Percentiles rank a stretch among this genome's conserved stretches.
These are phyloP conservation scores for Drosophila recens DNA, from an alignment of 2,888 invertebrate genomes.

Conservation along the genomic window DNA sequence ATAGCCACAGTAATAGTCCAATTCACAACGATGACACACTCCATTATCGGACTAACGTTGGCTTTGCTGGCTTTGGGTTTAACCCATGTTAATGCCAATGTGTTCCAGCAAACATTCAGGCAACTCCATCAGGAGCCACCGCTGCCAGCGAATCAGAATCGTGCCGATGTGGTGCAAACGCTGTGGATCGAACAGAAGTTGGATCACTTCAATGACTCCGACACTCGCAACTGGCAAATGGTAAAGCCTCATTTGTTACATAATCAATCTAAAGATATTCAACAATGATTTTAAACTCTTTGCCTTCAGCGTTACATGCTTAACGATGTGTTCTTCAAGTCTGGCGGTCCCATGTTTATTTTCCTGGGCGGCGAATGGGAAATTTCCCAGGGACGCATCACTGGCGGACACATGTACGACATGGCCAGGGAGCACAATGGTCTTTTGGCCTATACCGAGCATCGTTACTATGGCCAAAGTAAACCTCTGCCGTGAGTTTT, in stretches of 20 bases:
- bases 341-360: conserved; percentile 88
- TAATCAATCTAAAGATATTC: background rate
- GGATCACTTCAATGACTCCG: conserved; percentile 87
- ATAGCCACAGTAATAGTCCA: conserved; percentile 42
- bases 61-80: conserved; percentile 33
- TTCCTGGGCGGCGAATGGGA: conserved; percentile 90
- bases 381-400: conserved; percentile 87
- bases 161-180: conserved; percentile 68
- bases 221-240: conserved; percentile 87
- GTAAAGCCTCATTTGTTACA: conserved; percentile 49
- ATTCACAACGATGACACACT: conserved; percentile 51
- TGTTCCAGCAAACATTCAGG: conserved; percentile 78
- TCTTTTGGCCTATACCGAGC: conserved; percentile 91
- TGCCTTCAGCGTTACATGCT: conserved; percentile 86
- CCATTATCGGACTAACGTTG: conserved; percentile 38
- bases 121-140: conserved; percentile 85
- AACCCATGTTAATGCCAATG: conserved; percentile 36
- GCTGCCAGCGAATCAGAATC: conserved; percentile 60
- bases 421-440: conserved; percentile 87
- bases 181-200: conserved; percentile 87
- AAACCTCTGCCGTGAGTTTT: conserved; percentile 88
- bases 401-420: conserved; percentile 88
- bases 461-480: conserved; percentile 92
- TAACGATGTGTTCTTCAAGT: conserved; percentile 85
- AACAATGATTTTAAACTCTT: background rate